Percentiles rank a stretch among this genome's conserved stretches.
These are phyloP conservation scores for Drosophila histrio DNA, from an alignment of 2,888 invertebrate genomes.

Conservation along the genomic window DNA sequence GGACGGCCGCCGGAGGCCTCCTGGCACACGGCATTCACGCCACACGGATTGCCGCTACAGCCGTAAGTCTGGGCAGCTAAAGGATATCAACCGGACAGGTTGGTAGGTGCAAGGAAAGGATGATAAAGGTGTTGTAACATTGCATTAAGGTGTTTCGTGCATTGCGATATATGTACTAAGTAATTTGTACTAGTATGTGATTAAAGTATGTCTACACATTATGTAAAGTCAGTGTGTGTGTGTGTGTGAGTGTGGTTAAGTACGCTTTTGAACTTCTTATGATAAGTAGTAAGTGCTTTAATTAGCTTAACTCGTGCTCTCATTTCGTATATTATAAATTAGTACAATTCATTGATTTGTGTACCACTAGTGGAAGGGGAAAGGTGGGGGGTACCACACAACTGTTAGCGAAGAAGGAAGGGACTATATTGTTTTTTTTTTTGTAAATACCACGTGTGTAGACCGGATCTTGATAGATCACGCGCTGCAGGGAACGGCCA, in stretches of 20 bases:
- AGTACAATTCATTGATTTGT: slow-evolving; percentile 8
- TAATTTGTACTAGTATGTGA: slow-evolving; percentile 13
- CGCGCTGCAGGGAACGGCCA: slow-evolving; percentile 76
- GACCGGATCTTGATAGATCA: slow-evolving; percentile 71
- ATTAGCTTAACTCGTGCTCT: slow-evolving; percentile 17
- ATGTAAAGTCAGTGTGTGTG: not conserved
- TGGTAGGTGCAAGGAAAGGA: not conserved
- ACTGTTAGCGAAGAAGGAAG: slow-evolving; percentile 22
- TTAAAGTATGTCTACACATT: slow-evolving; percentile 3
- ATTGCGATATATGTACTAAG: slow-evolving; percentile 18
- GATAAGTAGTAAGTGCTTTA: slow-evolving; percentile 13
- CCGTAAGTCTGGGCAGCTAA: slow-evolving; percentile 75
- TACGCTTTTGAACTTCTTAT: not conserved
- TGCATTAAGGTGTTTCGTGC: slow-evolving; percentile 40
- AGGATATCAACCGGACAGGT: not conserved
- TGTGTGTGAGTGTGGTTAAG: slow-evolving; percentile 24
- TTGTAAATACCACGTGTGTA: slow-evolving; percentile 79
- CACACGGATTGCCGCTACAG: slow-evolving; percentile 88
- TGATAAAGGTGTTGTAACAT: slow-evolving; percentile 24
- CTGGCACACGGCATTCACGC: slow-evolving; percentile 88
- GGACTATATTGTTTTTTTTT: not conserved
- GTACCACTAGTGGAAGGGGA: not conserved
- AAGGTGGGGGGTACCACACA: slow-evolving; percentile 18
- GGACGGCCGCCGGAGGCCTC: slow-evolving; percentile 88
- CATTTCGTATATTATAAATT: slow-evolving; percentile 2